phyloP scores from a whole-genome alignment of 2,888 invertebrate species.

The Eristalinus aeneus region DNA sequence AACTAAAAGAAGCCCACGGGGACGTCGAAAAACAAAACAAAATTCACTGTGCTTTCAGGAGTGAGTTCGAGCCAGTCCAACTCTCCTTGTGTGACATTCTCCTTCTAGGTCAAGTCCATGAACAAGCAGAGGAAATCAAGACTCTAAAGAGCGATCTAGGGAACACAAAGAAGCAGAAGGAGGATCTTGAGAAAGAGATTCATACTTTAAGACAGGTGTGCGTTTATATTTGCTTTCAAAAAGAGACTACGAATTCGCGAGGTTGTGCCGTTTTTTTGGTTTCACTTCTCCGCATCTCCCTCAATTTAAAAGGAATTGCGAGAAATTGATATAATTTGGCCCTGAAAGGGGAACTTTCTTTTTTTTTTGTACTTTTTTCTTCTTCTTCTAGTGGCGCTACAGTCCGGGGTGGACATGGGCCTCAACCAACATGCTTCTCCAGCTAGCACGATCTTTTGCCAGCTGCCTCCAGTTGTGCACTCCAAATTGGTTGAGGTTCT shows the following conservation, averaged over 20 bases:
- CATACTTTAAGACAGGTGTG: constrained; percentile 27
- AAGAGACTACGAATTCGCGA: neutral
- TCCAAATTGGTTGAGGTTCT: too few relatives aligned
- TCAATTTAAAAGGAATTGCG: too few relatives aligned
- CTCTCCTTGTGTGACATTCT: neutral
- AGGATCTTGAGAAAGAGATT: constrained; percentile 24
- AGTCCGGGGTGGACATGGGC: too few relatives aligned
- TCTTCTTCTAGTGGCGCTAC: too few relatives aligned
- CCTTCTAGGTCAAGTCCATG: constrained; percentile 25
- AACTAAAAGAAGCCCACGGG: constrained; percentile 4
- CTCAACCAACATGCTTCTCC: too few relatives aligned
- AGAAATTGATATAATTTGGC: too few relatives aligned
- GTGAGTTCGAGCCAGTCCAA: neutral
- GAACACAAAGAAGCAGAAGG: neutral
- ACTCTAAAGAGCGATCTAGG: neutral
- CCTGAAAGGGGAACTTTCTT: too few relatives aligned
- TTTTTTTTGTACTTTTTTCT: too few relatives aligned
- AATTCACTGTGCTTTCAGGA: neutral
- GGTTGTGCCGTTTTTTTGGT: too few relatives aligned
- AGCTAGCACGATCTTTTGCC: too few relatives aligned
- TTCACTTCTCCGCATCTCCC: too few relatives aligned
- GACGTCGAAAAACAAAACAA: neutral
- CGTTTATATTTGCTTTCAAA: neutral
- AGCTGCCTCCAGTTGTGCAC: too few relatives aligned
- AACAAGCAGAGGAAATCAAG: constrained; percentile 18